Conservation (phyloP, 1,140 invertebrate species). For the Drosophila baimaii region DNA sequence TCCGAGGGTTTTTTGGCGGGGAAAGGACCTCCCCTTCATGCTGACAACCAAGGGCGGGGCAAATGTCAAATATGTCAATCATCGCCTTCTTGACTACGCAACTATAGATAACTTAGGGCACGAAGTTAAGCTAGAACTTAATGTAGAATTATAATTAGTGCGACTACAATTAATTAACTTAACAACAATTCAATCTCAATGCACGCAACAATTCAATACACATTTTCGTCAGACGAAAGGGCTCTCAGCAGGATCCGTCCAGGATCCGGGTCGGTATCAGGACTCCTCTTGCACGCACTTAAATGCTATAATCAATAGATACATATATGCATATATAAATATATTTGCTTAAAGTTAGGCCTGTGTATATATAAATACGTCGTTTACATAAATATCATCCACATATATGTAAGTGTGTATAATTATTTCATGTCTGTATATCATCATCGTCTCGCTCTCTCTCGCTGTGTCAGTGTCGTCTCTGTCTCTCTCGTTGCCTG, state of each 20-base stretch:
- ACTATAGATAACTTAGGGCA: conserved; percentile 23
- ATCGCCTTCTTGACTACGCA: neutral
- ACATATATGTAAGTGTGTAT: conserved; percentile 24
- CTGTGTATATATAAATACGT: conserved; percentile 62
- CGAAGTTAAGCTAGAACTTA: conserved; percentile 27
- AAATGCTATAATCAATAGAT: conserved; percentile 66
- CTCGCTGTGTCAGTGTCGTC: conserved; percentile 1
- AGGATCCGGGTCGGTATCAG: neutral
- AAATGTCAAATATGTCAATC: neutral
- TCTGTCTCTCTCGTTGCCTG: neutral
- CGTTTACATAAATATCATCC: conserved; percentile 62
- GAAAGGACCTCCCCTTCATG: conserved; percentile 5
- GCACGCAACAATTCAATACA: conserved; percentile 42
- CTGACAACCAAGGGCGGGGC: conserved; percentile 33
- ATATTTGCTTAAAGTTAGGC: conserved; percentile 52
- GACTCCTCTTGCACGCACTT: conserved; percentile 59
- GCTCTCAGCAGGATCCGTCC: conserved; percentile 35
- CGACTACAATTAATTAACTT: conserved; percentile 66
- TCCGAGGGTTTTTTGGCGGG: neutral
- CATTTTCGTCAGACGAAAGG: conserved; percentile 67
- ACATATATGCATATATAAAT: conserved; percentile 67
- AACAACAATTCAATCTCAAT: conserved; percentile 64
- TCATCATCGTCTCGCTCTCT: conserved; percentile 18
- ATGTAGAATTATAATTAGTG: conserved; percentile 16
- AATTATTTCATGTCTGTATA: conserved; percentile 31